These are phyloP conservation scores for Phalloptychus januarius DNA, from an alignment of 2,797 vertebrate genomes.

Conservation along the genomic window DNA sequence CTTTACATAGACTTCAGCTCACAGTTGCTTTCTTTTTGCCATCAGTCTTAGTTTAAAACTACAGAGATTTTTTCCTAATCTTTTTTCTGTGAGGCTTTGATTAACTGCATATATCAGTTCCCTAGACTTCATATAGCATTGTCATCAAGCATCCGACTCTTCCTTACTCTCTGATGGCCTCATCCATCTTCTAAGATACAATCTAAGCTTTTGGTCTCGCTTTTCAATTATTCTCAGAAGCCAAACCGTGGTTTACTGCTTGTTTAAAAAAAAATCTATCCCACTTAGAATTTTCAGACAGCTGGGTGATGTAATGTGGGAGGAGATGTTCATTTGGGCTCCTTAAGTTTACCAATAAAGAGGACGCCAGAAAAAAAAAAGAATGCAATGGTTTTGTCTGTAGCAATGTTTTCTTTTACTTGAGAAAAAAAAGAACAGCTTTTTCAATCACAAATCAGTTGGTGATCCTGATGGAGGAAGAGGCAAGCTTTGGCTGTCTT, in stretches of 20 bases:
- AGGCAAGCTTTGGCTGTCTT: neutral
- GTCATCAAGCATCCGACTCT: neutral
- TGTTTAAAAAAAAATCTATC: constrained; percentile 1
- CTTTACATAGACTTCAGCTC: neutral
- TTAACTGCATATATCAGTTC: neutral
- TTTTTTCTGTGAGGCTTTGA: neutral
- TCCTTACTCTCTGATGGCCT: constrained; percentile 8
- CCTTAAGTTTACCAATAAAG: constrained; percentile 29
- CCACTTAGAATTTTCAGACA: constrained; percentile 6
- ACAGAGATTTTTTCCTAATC: neutral
- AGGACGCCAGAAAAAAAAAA: neutral
- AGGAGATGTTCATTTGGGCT: constrained; percentile 4
- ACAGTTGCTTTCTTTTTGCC: neutral
- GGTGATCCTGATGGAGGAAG: neutral
- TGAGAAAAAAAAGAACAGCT: neutral
- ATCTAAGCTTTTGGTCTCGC: constrained; percentile 9
- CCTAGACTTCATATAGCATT: neutral
- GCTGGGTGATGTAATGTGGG: constrained; percentile 20
- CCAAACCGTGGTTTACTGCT: constrained; percentile 1
- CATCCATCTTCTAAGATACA: constrained; percentile 30
- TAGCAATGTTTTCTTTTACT: constrained; percentile 21
- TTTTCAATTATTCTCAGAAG: constrained; percentile 28
- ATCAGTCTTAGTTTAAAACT: neutral
- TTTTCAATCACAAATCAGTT: constrained; percentile 3
- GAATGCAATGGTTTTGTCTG: constrained; percentile 14